Evolutionary conservation across 2,113 vertebrate genomes (phyloP).

Genomic region (Isurus oxyrinchus): DNA sequence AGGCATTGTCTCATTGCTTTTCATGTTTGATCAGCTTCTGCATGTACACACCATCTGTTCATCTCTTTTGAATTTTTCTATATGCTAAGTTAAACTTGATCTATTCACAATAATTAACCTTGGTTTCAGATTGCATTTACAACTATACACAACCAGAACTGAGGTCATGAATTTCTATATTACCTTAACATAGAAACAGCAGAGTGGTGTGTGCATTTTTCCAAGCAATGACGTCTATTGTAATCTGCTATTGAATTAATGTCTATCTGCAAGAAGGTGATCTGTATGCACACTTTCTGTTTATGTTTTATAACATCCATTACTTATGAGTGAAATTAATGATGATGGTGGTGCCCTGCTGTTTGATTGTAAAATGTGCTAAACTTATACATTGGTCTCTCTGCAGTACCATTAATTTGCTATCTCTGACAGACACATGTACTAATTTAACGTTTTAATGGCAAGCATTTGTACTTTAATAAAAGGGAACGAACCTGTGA

Average conservation of each 20-base stretch:
- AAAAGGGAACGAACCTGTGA: neutral
- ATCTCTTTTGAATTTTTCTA: neutral
- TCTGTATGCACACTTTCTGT: neutral
- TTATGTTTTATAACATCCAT: neutral
- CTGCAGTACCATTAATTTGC: neutral
- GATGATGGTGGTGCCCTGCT: neutral
- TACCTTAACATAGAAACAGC: neutral
- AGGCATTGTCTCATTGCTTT: neutral
- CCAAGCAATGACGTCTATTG: neutral
- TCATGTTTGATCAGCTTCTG: neutral
- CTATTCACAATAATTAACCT: constrained; percentile 24
- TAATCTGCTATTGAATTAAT: constrained; percentile 13
- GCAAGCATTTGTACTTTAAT: neutral
- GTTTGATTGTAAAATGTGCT: neutral
- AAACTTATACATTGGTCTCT: neutral
- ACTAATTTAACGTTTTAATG: constrained; percentile 9
- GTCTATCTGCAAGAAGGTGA: neutral
- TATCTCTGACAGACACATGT: constrained; percentile 20
- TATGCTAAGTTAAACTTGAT: neutral
- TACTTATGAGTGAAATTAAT: neutral
- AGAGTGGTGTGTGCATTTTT: neutral
- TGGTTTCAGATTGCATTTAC: neutral
- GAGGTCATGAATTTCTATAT: neutral
- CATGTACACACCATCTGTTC: constrained; percentile 22
- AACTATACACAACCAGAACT: neutral